These are phyloP conservation scores for Andrena minutula DNA, from an alignment of 2,888 invertebrate species.

Conservation along the genomic window DNA sequence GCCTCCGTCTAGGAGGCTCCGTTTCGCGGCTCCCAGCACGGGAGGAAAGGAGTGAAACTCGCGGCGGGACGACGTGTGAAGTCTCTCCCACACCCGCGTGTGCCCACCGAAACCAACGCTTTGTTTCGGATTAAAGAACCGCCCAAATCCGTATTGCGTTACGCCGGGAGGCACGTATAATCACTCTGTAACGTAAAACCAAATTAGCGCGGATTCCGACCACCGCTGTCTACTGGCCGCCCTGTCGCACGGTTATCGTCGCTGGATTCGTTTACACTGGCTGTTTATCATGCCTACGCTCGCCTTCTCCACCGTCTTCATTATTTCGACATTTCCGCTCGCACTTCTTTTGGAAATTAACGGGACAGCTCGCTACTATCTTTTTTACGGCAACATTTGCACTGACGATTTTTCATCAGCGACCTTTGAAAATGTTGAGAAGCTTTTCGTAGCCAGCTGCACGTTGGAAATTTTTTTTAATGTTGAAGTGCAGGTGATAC, in stretches of 20 bases:
- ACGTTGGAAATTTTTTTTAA: too few species aligned
- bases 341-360: slow-evolving; percentile 35
- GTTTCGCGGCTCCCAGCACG: slow-evolving; percentile 46
- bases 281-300: slow-evolving; percentile 42
- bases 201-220: slow-evolving; percentile 74
- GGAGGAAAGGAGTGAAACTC: slow-evolving; percentile 58
- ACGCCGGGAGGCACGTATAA: slow-evolving; percentile 73
- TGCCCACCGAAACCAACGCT: slow-evolving; percentile 65
- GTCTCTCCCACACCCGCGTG: slow-evolving; percentile 68
- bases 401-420: too few species aligned
- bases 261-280: slow-evolving; percentile 43
- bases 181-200: slow-evolving; percentile 79
- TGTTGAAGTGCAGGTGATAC: too few species aligned
- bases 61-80: slow-evolving; percentile 73
- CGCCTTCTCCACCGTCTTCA: slow-evolving; percentile 33
- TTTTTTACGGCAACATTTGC: not conserved
- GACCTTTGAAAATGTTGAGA: too few species aligned
- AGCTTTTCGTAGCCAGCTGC: too few species aligned
- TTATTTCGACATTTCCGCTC: slow-evolving; percentile 60
- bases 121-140: slow-evolving; percentile 79
- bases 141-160: slow-evolving; percentile 77
- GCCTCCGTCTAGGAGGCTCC: slow-evolving; percentile 48
- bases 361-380: not conserved
- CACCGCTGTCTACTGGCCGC: slow-evolving; percentile 44
- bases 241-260: slow-evolving; percentile 58